Percentiles rank a stretch among this genome's conserved stretches.
Evolutionary conservation across 1,140 invertebrate species (phyloP).

Genomic region (Paracyclopina nana): DNA sequence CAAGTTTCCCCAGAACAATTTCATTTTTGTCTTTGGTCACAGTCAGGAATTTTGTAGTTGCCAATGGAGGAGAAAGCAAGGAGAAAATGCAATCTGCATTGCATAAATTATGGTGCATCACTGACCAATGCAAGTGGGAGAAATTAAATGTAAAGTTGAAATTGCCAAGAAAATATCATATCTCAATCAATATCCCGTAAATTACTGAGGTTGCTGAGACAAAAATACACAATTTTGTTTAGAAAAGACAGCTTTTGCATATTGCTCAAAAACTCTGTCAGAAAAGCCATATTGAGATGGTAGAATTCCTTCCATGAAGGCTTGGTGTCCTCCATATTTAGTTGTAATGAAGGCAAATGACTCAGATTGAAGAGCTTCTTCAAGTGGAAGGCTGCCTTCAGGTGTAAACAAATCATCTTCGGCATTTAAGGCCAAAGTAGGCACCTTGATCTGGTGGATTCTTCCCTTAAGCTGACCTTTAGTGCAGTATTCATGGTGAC

Average conservation of each 20-base stretch:
- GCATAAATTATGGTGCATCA: no score
- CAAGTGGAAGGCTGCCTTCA: conserved; percentile 35
- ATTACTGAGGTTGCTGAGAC: no score
- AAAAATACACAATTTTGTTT: no score
- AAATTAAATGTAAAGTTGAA: no score
- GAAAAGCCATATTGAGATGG: conserved; percentile 38
- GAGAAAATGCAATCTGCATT: no score
- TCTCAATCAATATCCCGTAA: no score
- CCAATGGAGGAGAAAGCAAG: no score
- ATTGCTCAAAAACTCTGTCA: conserved; percentile 43
- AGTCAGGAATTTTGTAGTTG: no score
- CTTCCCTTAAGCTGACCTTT: conserved; percentile 50
- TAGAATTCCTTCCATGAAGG: conserved; percentile 56
- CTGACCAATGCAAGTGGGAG: no score
- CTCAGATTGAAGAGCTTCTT: conserved; percentile 38
- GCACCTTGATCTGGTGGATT: conserved; percentile 43
- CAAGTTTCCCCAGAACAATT: no score
- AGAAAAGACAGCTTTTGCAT: conserved; percentile 2
- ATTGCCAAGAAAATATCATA: no score
- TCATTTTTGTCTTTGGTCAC: no score
- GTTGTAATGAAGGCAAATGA: conserved; percentile 55
- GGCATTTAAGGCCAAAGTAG: conserved; percentile 52
- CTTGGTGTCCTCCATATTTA: conserved; percentile 60
- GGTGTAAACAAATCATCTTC: conserved; percentile 44
- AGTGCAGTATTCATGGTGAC: conserved; percentile 55